Percentiles rank a stretch among this genome's conserved stretches.
These are phyloP conservation scores for Crenuchus spilurus DNA, from an alignment of 2,797 vertebrate species.

Conservation along the genomic window DNA sequence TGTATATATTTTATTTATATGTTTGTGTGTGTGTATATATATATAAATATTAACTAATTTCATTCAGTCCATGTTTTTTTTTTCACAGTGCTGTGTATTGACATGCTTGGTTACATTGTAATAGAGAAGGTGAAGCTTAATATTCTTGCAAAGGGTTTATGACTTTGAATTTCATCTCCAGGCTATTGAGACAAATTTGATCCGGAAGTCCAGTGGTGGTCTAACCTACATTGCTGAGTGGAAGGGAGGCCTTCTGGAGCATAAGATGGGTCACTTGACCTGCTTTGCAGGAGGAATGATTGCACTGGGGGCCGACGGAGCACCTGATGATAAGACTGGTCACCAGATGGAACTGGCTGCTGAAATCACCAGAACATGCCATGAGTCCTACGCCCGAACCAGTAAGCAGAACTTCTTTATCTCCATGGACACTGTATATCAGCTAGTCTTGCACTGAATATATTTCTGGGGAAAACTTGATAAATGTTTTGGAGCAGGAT, in stretches of 20 bases:
- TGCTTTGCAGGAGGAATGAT: slow-evolving; percentile 99
- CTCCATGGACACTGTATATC: neutral
- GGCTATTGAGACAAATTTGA: slow-evolving; percentile 94
- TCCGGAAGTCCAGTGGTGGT: slow-evolving; percentile 89
- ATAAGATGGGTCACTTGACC: slow-evolving; percentile 98
- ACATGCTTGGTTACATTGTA: too few relatives aligned
- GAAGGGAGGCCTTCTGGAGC: slow-evolving; percentile 96
- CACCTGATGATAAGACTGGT: slow-evolving; percentile 83
- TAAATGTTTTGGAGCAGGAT: too few relatives aligned
- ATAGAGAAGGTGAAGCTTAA: too few relatives aligned
- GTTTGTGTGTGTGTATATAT: too few relatives aligned
- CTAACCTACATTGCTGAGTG: slow-evolving; percentile 97
- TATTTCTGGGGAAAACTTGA: too few relatives aligned
- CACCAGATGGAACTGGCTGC: slow-evolving; percentile 94
- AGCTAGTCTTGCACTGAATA: too few relatives aligned
- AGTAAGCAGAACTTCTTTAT: slow-evolving; percentile 70
- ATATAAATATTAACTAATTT: too few relatives aligned
- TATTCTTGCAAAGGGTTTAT: too few relatives aligned
- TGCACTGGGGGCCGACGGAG: slow-evolving; percentile 91
- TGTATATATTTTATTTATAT: too few relatives aligned
- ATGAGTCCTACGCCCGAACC: slow-evolving; percentile 94
- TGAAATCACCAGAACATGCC: slow-evolving; percentile 93
- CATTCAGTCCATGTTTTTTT: too few relatives aligned
- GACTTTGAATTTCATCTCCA: too few relatives aligned
- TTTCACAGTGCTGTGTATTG: too few relatives aligned